Conservation (phyloP, 2,797 vertebrate species). For the Gymnothorax javanicus region DNA sequence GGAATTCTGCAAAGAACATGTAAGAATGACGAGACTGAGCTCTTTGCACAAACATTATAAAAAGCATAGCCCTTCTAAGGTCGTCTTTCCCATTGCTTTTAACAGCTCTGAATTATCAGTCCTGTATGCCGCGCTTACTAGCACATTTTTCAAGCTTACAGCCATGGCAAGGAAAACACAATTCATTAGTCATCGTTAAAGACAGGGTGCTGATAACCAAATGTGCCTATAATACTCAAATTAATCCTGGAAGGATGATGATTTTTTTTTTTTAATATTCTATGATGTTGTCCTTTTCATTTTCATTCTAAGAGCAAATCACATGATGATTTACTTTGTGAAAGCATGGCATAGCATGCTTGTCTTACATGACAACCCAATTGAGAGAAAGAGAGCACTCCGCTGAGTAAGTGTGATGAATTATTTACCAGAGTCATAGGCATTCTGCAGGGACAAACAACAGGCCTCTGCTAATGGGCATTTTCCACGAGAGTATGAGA, state of each 20-base stretch:
- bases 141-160: neutral
- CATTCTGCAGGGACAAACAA: slow-evolving; percentile 16
- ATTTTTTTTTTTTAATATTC: neutral
- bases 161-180: neutral
- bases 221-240: neutral
- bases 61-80: neutral
- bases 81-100: neutral
- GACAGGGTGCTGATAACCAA: neutral
- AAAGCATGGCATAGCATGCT: neutral
- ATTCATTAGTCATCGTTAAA: neutral
- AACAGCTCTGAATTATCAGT: slow-evolving; percentile 14
- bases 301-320: neutral
- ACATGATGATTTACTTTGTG: neutral
- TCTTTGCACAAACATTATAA: neutral
- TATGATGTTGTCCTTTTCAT: neutral
- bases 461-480: neutral
- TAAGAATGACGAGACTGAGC: neutral
- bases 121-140: neutral
- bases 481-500: neutral
- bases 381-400: neutral
- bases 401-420: neutral
- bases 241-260: too few species aligned
- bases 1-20: neutral
- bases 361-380: neutral
- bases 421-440: slow-evolving; percentile 15